phyloP scores from a whole-genome alignment of 2,797 vertebrate genomes.

The Sphenodon punctatus region DNA sequence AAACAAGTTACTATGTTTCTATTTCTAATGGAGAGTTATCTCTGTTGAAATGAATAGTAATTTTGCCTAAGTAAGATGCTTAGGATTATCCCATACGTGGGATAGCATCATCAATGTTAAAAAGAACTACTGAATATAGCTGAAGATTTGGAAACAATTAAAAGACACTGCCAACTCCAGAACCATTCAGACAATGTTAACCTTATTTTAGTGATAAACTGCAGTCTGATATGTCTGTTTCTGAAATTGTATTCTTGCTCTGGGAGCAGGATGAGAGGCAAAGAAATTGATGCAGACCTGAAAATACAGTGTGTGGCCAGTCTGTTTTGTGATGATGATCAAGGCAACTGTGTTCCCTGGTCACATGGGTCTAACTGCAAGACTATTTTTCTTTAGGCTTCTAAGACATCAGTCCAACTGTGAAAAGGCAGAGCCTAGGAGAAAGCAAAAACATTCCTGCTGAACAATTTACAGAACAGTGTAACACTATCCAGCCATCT shows the following conservation, averaged over 20 bases:
- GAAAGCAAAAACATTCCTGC: background rate
- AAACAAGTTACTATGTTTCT: no score
- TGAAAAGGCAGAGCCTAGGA: accelerated
- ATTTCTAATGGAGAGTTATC: no score
- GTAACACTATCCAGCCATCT: background rate
- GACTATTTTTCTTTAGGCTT: background rate
- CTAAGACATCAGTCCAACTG: background rate
- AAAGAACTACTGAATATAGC: background rate
- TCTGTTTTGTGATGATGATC: background rate
- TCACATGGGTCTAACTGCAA: background rate
- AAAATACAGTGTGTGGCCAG: background rate
- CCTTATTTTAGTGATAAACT: background rate
- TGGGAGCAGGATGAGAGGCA: background rate
- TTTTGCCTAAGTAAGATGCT: background rate
- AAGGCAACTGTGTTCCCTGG: background rate
- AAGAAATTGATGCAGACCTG: background rate
- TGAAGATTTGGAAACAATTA: background rate
- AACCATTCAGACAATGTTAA: background rate
- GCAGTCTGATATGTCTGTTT: background rate
- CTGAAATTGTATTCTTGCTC: background rate
- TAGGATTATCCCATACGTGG: background rate
- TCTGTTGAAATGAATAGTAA: background rate
- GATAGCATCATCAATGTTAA: background rate
- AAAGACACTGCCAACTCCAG: background rate
- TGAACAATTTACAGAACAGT: background rate